Evolutionary conservation across 2,113 vertebrate species (phyloP).

Genomic region (Cyprinus carpio): DNA sequence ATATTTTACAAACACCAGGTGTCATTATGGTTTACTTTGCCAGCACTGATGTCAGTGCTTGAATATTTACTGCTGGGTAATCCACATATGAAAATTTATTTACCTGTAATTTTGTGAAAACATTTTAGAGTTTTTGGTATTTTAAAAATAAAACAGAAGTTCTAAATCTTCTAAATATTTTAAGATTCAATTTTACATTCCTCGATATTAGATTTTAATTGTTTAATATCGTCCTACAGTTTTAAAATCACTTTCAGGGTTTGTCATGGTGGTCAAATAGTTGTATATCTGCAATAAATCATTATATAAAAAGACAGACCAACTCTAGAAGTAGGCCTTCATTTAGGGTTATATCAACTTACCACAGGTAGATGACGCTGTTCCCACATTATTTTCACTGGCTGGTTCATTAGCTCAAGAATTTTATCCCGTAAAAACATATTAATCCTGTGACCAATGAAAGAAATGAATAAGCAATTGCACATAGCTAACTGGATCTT

Average conservation of each 20-base stretch:
- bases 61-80: not conserved
- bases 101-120: not conserved
- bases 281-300: not conserved
- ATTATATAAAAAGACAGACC: not conserved
- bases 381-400: not conserved
- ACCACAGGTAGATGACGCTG: not conserved
- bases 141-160: not conserved
- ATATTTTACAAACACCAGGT: conserved; percentile 20
- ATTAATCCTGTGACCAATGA: not conserved
- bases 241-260: not conserved
- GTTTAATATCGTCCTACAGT: not conserved
- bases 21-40: not conserved
- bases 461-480: too few relatives aligned
- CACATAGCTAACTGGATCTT: too few relatives aligned
- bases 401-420: not conserved
- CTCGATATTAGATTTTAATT: not conserved
- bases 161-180: not conserved
- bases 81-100: not conserved
- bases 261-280: not conserved
- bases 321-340: not conserved
- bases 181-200: not conserved
- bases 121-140: not conserved
- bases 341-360: not conserved
- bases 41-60: not conserved
- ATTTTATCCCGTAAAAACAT: not conserved